phyloP scores from a whole-genome alignment of 2,888 invertebrate species.

The Tineola bisselliella region DNA sequence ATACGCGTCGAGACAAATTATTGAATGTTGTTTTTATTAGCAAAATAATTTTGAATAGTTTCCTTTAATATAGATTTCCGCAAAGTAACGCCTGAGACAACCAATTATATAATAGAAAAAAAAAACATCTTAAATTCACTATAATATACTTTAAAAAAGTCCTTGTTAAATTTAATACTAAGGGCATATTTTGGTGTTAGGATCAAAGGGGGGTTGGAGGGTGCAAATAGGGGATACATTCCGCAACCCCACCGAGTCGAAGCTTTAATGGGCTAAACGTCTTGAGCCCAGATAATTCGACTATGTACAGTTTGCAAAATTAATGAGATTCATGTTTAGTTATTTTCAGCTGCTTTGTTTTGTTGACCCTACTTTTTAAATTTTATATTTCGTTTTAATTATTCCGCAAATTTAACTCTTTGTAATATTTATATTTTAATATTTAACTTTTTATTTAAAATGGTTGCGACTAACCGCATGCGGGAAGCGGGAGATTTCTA shows the following conservation, averaged over 20 bases:
- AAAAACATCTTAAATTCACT: not conserved
- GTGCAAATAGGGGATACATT: not conserved
- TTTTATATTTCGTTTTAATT: no score
- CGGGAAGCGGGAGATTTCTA: no score
- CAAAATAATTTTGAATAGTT: no score
- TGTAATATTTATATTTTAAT: no score
- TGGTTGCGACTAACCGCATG: no score
- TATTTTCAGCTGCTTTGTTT: not conserved
- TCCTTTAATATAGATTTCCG: no score
- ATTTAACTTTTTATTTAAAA: no score
- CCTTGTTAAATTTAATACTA: not conserved
- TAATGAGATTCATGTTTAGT: not conserved
- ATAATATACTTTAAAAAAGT: not conserved
- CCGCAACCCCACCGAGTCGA: conserved; percentile 21
- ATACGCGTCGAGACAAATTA: no score
- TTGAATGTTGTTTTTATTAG: no score
- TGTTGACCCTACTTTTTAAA: not conserved
- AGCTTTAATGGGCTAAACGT: conserved; percentile 64
- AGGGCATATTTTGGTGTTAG: conserved; percentile 7
- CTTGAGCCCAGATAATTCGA: conserved; percentile 56
- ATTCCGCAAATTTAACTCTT: no score
- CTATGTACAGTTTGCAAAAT: conserved; percentile 12
- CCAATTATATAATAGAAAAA: no score
- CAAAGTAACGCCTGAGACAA: no score
- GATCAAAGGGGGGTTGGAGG: not conserved